A percentile compares a stretch with the other conserved stretches of the same genome.
Conservation (phyloP, 2,797 vertebrate species). For the Vireo griseus region DNA sequence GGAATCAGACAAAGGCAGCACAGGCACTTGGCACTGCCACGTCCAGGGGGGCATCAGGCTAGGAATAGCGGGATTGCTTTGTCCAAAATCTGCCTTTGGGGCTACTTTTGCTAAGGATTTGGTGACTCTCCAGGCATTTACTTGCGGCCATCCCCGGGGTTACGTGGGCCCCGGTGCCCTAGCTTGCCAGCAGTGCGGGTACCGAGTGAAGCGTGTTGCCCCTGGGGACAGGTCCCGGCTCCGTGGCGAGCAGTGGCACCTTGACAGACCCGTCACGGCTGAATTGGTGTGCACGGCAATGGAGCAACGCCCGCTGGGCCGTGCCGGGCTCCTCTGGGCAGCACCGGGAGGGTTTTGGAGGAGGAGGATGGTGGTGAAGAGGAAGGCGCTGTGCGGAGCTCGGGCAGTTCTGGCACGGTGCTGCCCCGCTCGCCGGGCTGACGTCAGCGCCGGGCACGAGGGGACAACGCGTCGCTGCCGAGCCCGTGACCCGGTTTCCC, state of each 20-base stretch:
- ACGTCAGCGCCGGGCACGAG: background rate
- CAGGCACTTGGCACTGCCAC: background rate
- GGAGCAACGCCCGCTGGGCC: background rate
- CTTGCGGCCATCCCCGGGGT: background rate
- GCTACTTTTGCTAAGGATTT: background rate
- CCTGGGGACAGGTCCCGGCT: background rate
- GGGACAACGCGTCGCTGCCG: background rate
- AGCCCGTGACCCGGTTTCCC: background rate
- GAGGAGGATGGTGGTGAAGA: background rate
- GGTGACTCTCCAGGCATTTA: background rate
- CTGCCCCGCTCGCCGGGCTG: background rate
- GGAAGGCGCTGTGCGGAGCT: background rate
- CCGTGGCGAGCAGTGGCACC: background rate
- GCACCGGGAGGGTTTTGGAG: background rate
- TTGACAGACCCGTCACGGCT: background rate
- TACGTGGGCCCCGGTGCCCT: accelerated
- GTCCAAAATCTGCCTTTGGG: background rate
- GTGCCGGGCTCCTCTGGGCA: background rate
- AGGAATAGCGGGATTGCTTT: background rate
- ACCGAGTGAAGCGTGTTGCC: background rate
- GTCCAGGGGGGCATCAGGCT: background rate
- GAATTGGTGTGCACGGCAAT: accelerated
- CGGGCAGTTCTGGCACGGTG: background rate
- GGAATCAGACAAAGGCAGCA: background rate
- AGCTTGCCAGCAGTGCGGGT: background rate